A percentile compares a stretch with the other conserved stretches of the same genome.
Conservation (phyloP, 53 echinoderm and acorn worm species). For the Holothuria scabra region DNA sequence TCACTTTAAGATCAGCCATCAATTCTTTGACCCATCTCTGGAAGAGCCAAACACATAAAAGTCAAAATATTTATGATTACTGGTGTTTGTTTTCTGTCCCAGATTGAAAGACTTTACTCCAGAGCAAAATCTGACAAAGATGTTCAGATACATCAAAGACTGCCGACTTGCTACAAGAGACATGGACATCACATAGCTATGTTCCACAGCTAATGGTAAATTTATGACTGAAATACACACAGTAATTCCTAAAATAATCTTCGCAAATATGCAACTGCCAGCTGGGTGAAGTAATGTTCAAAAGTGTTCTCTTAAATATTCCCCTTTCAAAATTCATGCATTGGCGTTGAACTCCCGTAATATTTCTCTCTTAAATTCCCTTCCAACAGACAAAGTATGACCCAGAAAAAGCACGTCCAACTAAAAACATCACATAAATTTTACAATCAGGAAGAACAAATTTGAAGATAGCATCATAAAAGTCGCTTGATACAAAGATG, state of each 20-base stretch:
- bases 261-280: no score
- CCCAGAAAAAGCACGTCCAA: slow-evolving; percentile 25
- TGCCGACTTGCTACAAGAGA: background rate
- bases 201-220: background rate
- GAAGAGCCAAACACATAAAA: slow-evolving; percentile 34
- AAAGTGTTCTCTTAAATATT: no score
- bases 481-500: no score
- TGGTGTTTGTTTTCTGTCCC: slow-evolving; percentile 33
- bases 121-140: background rate
- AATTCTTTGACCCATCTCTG: background rate
- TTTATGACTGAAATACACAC: slow-evolving; percentile 43
- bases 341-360: no score
- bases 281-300: no score
- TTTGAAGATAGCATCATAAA: no score
- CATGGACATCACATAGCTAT: background rate
- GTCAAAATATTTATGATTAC: slow-evolving; percentile 27
- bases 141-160: background rate
- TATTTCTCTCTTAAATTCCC: no score
- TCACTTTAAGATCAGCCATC: no score
- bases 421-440: slow-evolving; percentile 29
- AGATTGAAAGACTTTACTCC: slow-evolving; percentile 10
- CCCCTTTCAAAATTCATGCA: no score
- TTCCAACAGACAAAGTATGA: background rate
- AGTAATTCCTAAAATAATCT: no score
- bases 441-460: background rate